Percentiles rank a stretch among this genome's conserved stretches.
phyloP scores from a whole-genome alignment of 1,140 invertebrate species.

The Aphis gossypii region DNA sequence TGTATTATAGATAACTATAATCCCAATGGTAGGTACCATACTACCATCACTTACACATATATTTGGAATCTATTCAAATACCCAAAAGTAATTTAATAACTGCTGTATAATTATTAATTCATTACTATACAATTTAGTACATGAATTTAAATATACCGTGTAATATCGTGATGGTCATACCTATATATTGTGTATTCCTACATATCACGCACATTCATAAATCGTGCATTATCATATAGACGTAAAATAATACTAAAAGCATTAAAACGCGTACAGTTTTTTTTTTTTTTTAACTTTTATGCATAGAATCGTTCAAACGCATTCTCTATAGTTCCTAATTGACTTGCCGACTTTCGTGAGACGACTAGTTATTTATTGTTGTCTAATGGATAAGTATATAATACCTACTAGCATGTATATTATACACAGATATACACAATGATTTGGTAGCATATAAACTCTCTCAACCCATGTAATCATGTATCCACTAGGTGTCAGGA shows the following conservation, averaged over 20 bases:
- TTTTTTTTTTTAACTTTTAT: neutral
- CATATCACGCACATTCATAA: neutral
- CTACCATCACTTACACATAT: neutral
- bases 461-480: conserved; percentile 1
- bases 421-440: neutral
- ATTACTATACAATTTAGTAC: neutral
- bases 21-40: neutral
- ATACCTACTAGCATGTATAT: neutral
- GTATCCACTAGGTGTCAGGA: conserved; percentile 33
- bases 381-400: neutral
- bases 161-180: neutral
- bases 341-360: conserved; percentile 17
- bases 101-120: conserved; percentile 7
- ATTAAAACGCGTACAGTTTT: neutral
- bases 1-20: neutral
- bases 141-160: neutral
- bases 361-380: neutral
- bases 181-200: neutral
- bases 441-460: neutral
- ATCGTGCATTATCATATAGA: neutral
- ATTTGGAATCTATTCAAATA: neutral
- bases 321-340: neutral
- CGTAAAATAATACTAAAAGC: neutral
- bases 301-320: neutral
- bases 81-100: neutral